phyloP scores from a whole-genome alignment of 2,113 vertebrate genomes.

The Neogale vison region DNA sequence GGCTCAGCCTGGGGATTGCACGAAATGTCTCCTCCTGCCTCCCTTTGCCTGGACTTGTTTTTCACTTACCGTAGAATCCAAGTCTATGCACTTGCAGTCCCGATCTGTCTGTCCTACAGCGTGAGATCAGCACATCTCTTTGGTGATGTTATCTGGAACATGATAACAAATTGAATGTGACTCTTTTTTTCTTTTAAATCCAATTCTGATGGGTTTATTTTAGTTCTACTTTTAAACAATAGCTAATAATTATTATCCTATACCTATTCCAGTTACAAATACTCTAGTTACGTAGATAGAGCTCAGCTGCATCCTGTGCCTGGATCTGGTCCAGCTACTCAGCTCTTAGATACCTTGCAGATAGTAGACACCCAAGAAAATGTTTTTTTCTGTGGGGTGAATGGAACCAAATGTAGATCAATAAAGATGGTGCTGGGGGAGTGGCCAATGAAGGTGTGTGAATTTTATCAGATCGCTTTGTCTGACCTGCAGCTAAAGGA shows the following conservation, averaged over 20 bases:
- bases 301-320: background rate
- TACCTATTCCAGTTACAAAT: slow-evolving; percentile 64
- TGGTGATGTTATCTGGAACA: slow-evolving; percentile 59
- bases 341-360: background rate
- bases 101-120: slow-evolving; percentile 61
- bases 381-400: background rate
- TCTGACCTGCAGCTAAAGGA: slow-evolving; percentile 3
- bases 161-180: slow-evolving; percentile 42
- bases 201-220: slow-evolving; percentile 66
- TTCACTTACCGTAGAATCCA: background rate
- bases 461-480: slow-evolving; percentile 8
- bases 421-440: background rate
- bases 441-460: background rate
- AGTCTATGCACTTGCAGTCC: background rate
- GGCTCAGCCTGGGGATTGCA: slow-evolving; percentile 62
- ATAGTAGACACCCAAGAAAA: background rate
- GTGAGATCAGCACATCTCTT: slow-evolving; percentile 63
- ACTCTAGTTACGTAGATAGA: slow-evolving; percentile 38
- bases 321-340: background rate
- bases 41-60: slow-evolving; percentile 65
- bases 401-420: slow-evolving; percentile 1
- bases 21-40: slow-evolving; percentile 70
- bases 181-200: background rate
- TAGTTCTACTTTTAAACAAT: slow-evolving; percentile 61
- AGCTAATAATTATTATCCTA: slow-evolving; percentile 73